Evolutionary conservation across 2,113 vertebrate species (phyloP), one percentile per base, ranked within the genome.

Genomic region (Gasterosteus nipponicus): DNA sequence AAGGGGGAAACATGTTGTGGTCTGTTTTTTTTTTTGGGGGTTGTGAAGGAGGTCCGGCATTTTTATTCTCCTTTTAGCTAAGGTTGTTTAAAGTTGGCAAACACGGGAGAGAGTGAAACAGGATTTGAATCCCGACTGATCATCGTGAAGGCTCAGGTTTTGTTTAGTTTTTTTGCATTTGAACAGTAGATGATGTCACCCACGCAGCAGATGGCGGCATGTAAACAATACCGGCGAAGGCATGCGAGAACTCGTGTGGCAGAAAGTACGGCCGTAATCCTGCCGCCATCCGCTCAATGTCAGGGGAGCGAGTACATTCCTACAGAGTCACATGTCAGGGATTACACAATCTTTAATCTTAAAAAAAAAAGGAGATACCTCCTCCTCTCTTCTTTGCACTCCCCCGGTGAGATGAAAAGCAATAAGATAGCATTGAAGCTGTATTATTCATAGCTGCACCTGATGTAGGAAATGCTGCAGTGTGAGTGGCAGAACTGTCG

Each of bases 361-460:
- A 57, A 57, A 31, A 57, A 33, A 33, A 29, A 33, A 31, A 31
- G 33, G 14, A 29, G 9, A 57, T 14, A 6, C 29, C 56, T 57
- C 26, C 54, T 31, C 29, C 56, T 31, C 9, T 16, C 29, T 57
- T 31, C 29, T 57, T 57, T 33, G 4, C 14, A 15, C 56, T 14
- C 29, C 56, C 29, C 56, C 29, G 29, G 58, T 65, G 69, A 69
- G 38, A 64, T 63, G 66, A 77, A 73, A 76, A 73, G 47, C 42
- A 75, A 66, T 67, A 49, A 69, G 69, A 61, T 29, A 64, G 57
- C 18, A 57, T n/a, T 70, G 7, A 26, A 26, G 64, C 57, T 72
- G 60, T 42, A 80, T 87, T 85, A 80, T 78, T 88, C 74, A 73
- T 73, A 33, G 63, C 57, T 42, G 29, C 16, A 46, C 39, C 77